Conservation (phyloP, 2,113 vertebrate genomes). For the Hyaena hyaena region DNA sequence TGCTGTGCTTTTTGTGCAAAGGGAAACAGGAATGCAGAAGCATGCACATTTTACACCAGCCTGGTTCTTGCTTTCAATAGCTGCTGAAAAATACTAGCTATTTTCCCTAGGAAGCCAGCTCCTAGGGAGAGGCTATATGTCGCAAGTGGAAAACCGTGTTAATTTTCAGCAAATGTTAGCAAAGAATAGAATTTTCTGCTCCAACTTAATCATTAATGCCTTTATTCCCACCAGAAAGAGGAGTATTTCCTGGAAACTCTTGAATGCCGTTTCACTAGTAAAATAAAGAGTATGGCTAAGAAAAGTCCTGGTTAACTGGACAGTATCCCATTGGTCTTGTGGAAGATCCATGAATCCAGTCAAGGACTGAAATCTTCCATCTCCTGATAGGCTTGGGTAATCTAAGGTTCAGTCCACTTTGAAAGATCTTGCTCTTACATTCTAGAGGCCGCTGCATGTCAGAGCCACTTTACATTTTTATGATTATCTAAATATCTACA, state of each 20-base stretch:
- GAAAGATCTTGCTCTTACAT: neutral
- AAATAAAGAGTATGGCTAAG: neutral
- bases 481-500: constrained; percentile 8
- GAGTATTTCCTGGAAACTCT: constrained; percentile 2
- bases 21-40: constrained; percentile 52
- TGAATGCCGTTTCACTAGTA: neutral
- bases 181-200: neutral
- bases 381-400: neutral
- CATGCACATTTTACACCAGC: constrained; percentile 30
- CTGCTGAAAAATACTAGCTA: constrained; percentile 58
- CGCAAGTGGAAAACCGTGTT: constrained; percentile 60
- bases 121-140: constrained; percentile 1
- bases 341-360: neutral
- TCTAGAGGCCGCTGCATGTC: neutral
- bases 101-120: constrained; percentile 41
- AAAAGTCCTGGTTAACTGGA: neutral
- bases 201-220: constrained; percentile 4
- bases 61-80: constrained; percentile 44
- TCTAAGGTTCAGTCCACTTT: neutral
- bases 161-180: constrained; percentile 55
- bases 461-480: neutral
- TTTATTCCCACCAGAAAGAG: constrained; percentile 29
- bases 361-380: neutral
- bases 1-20: constrained; percentile 52
- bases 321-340: neutral